phyloP scores from a whole-genome alignment of 2,888 invertebrate genomes.

The Agrotis clavis region DNA sequence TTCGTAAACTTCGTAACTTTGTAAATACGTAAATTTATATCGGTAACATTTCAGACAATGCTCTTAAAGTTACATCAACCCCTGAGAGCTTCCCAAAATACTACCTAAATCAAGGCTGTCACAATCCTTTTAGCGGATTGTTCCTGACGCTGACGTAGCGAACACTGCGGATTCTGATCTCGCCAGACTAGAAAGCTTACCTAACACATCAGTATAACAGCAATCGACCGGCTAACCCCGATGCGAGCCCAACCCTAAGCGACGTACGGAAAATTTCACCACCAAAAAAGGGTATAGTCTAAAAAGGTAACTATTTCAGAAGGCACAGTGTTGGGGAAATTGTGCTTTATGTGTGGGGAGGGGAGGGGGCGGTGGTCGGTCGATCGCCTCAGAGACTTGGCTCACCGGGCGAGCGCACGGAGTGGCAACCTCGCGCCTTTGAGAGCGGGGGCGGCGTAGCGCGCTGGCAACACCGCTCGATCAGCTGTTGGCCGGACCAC shows the following conservation, averaged over 20 bases:
- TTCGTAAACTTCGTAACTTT: conserved; percentile 17
- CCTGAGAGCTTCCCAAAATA: conserved; percentile 46
- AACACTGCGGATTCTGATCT: conserved; percentile 55
- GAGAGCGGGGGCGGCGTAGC: conserved; percentile 67
- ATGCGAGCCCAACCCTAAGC: conserved; percentile 55
- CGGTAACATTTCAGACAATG: conserved; percentile 26
- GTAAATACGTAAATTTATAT: conserved; percentile 13
- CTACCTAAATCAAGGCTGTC: conserved; percentile 56
- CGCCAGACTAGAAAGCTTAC: conserved; percentile 60
- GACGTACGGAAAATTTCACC: conserved; percentile 59
- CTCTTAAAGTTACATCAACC: conserved; percentile 42
- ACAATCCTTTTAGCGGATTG: conserved; percentile 56
- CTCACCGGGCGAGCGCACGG: conserved; percentile 71
- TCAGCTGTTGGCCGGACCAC: conserved; percentile 86
- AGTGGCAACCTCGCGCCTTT: conserved; percentile 80
- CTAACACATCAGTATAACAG: conserved; percentile 45
- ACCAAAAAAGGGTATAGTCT: conserved; percentile 69
- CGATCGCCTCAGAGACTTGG: conserved; percentile 82
- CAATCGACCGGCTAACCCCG: conserved; percentile 74
- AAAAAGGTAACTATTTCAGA: conserved; percentile 79
- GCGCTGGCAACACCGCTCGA: conserved; percentile 80
- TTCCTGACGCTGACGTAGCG: conserved; percentile 54
- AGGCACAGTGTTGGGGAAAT: conserved; percentile 76
- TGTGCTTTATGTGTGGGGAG: conserved; percentile 76
- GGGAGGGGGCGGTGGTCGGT: conserved; percentile 80